phyloP scores from a whole-genome alignment of 2,888 invertebrate species.

The Drosophila affinis region DNA sequence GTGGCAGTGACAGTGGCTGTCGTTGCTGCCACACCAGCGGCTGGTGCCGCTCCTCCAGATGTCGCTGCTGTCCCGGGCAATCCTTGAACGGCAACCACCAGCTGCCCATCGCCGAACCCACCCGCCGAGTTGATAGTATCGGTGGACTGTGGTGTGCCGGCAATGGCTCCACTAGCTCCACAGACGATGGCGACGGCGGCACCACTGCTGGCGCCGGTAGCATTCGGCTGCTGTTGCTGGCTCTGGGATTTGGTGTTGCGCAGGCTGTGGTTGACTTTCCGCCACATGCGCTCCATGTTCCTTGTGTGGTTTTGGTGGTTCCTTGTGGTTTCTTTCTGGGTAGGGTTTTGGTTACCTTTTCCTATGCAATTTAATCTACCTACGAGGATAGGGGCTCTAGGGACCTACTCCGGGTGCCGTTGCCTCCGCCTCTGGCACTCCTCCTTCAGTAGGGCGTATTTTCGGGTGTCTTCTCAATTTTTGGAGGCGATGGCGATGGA shows the following conservation, averaged over 20 bases:
- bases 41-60: conserved; percentile 5
- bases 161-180: conserved; percentile 20
- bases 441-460: conserved; percentile 10
- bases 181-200: conserved; percentile 14
- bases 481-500: conserved; percentile 57
- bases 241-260: conserved; percentile 66
- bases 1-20: conserved; percentile 20
- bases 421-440: conserved; percentile 8
- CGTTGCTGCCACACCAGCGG: not conserved
- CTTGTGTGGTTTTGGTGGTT: not conserved
- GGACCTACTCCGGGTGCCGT: conserved; percentile 9
- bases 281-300: conserved; percentile 84
- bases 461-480: conserved; percentile 51
- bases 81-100: conserved; percentile 81
- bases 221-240: conserved; percentile 15
- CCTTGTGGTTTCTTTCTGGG: not conserved
- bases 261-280: conserved; percentile 84
- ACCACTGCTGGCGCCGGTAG: conserved; percentile 1
- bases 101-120: conserved; percentile 82
- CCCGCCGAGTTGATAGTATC: conserved; percentile 82
- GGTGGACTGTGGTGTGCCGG: conserved; percentile 76
- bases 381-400: conserved; percentile 31
- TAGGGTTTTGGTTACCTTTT: conserved; percentile 2
- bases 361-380: conserved; percentile 52
- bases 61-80: conserved; percentile 31